A percentile compares a stretch with the other conserved stretches of the same genome.
phyloP scores from a whole-genome alignment of 2,113 vertebrate genomes.

The Psilopogon haemacephalus region DNA sequence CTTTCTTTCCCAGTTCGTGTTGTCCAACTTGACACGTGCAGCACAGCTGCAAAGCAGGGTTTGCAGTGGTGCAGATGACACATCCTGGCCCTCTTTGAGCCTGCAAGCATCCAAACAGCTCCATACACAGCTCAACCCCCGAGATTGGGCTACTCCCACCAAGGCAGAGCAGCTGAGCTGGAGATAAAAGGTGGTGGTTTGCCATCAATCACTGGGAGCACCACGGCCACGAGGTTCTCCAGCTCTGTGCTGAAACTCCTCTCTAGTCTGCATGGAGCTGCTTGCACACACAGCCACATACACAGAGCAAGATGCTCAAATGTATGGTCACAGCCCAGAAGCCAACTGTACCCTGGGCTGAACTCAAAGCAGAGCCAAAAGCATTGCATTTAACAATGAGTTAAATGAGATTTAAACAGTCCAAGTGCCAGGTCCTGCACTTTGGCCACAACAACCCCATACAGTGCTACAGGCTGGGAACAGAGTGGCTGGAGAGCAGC shows the following conservation, averaged over 20 bases:
- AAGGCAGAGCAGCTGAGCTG: neutral
- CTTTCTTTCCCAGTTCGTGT: neutral
- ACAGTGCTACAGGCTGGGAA: no score
- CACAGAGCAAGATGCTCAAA: neutral
- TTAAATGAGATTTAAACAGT: no score
- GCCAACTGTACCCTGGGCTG: neutral
- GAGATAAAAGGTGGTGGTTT: neutral
- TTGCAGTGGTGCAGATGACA: neutral
- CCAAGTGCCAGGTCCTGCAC: no score
- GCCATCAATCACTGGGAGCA: neutral
- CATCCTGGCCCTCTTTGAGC: neutral
- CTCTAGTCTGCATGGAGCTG: neutral
- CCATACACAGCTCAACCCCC: neutral
- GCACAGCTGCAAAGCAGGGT: neutral
- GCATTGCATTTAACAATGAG: no score
- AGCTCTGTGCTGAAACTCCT: neutral
- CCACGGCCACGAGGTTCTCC: neutral
- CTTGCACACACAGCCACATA: neutral
- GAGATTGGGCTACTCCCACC: neutral
- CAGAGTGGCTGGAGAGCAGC: no score
- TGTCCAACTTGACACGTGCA: neutral
- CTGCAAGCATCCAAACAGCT: neutral
- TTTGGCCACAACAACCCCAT: no score
- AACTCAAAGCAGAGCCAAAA: neutral
- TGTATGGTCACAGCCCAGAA: neutral